A percentile compares a stretch with the other conserved stretches of the same genome.
Evolutionary conservation across 2,888 invertebrate species (phyloP).

Genomic region (Eurois occulta): DNA sequence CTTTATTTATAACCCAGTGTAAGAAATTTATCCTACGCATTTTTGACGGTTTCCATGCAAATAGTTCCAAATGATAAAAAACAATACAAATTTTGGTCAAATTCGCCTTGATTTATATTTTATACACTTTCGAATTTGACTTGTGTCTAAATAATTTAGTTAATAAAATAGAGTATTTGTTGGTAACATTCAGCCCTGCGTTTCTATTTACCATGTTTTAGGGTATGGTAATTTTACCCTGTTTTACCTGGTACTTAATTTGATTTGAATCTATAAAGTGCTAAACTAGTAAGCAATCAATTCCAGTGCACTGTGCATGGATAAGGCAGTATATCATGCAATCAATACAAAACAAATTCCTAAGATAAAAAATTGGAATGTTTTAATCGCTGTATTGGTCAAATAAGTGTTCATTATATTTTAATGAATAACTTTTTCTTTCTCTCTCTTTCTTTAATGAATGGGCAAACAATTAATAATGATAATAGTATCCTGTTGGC

Average conservation of each 20-base stretch:
- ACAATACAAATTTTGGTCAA: no score
- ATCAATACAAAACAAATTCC: neutral
- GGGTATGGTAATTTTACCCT: no score
- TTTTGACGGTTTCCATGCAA: no score
- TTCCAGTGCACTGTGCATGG: neutral
- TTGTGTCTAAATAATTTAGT: no score
- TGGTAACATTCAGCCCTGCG: neutral
- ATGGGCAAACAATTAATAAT: conserved; percentile 1
- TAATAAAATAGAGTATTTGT: neutral
- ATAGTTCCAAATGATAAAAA: no score
- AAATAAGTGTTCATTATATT: neutral
- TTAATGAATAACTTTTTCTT: neutral
- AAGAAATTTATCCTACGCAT: no score
- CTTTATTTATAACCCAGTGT: no score
- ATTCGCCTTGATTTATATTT: no score
- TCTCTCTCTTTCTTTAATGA: conserved; percentile 17
- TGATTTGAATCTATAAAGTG: neutral
- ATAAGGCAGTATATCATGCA: neutral
- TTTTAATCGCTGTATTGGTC: neutral
- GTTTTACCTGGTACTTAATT: neutral
- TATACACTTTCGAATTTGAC: no score
- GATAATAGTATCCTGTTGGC: conserved; percentile 39
- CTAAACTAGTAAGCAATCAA: neutral
- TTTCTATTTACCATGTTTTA: neutral
- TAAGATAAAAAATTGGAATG: neutral